Evolutionary conservation across 2,113 vertebrate genomes (phyloP).

Genomic region (Microtus richardsoni): DNA sequence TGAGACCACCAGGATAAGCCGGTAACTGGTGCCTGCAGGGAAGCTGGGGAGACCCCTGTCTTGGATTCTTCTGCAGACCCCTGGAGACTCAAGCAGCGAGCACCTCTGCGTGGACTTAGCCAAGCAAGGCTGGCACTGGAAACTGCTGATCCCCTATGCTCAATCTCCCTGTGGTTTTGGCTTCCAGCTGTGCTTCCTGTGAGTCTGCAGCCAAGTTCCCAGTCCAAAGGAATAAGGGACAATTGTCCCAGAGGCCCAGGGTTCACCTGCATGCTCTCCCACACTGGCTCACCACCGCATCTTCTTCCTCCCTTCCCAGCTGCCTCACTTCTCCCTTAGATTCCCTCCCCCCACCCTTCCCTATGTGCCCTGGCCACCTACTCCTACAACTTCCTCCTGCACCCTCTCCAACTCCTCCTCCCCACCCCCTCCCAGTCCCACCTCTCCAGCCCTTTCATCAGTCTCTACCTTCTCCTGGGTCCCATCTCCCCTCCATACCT

Average conservation of each 20-base stretch:
- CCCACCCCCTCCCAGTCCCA: neutral
- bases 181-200: neutral
- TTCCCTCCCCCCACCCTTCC: neutral
- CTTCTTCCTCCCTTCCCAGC: neutral
- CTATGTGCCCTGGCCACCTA: too few relatives aligned
- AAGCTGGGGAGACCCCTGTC: neutral
- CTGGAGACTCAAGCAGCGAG: neutral
- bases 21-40: too few relatives aligned
- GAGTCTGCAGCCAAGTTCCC: neutral
- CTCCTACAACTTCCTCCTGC: neutral
- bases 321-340: neutral
- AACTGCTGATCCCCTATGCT: too few relatives aligned
- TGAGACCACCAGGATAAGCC: neutral
- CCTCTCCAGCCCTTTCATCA: neutral
- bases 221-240: neutral
- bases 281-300: too few relatives aligned
- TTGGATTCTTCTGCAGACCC: neutral
- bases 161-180: neutral
- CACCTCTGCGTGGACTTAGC: neutral
- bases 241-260: fast-evolving
- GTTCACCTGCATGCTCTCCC: too few relatives aligned
- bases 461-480: neutral
- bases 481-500: neutral
- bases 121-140: neutral
- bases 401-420: neutral